A percentile compares a stretch with the other conserved stretches of the same genome.
Conservation (phyloP, 2,888 invertebrate species). For the Crocallis elinguaria region DNA sequence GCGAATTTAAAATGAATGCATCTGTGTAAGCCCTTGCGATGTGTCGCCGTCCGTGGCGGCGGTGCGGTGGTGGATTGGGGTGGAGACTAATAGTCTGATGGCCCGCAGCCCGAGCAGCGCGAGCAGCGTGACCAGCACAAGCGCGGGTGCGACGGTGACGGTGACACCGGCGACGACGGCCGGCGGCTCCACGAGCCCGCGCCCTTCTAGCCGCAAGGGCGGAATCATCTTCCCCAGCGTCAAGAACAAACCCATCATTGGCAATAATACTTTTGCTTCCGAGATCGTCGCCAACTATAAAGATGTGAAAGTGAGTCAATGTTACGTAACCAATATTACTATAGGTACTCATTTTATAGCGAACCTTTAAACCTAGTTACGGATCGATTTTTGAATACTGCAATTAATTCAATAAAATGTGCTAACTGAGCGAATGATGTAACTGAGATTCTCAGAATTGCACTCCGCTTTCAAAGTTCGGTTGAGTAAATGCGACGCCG, state of each 20-base stretch:
- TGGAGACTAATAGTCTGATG: slow-evolving; percentile 71
- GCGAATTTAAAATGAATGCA: slow-evolving; percentile 44
- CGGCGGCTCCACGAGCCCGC: slow-evolving; percentile 65
- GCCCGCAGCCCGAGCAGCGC: slow-evolving; percentile 78
- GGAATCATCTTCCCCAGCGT: slow-evolving; percentile 96
- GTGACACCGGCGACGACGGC: slow-evolving; percentile 66
- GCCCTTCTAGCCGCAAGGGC: slow-evolving; percentile 87
- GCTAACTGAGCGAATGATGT: background rate
- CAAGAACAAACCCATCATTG: slow-evolving; percentile 94
- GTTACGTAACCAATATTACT: slow-evolving; percentile 52
- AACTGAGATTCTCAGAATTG: background rate
- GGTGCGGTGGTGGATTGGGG: slow-evolving; percentile 39
- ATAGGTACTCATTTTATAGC: background rate
- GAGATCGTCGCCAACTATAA: slow-evolving; percentile 91
- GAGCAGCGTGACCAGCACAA: slow-evolving; percentile 41
- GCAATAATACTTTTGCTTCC: slow-evolving; percentile 92
- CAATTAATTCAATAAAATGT: slow-evolving; percentile 2
- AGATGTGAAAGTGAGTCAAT: slow-evolving; percentile 91
- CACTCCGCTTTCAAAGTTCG: background rate
- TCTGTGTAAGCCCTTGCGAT: slow-evolving; percentile 48
- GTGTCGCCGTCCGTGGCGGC: slow-evolving; percentile 27
- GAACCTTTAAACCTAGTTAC: background rate
- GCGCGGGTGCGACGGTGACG: slow-evolving; percentile 65
- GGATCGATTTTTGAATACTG: background rate
- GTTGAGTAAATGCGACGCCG: background rate